Evolutionary conservation across 2,113 vertebrate genomes (phyloP).

Genomic region (Albula goreensis): DNA sequence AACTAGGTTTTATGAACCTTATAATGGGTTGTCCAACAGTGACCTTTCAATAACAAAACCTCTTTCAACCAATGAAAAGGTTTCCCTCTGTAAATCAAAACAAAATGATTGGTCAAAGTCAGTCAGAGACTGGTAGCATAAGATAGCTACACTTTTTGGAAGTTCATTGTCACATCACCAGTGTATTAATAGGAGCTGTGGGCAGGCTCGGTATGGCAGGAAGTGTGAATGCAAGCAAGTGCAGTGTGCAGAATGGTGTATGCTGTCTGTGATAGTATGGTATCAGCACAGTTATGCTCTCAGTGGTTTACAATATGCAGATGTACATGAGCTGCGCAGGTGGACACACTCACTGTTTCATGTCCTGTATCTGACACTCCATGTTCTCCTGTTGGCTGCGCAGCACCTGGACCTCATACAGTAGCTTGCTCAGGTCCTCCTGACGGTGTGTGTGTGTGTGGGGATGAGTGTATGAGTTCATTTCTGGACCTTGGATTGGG

Average conservation of each 20-base stretch:
- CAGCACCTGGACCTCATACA: conserved; percentile 81
- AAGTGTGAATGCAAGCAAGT: too few relatives aligned
- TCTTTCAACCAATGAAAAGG: too few relatives aligned
- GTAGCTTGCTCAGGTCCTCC: conserved; percentile 79
- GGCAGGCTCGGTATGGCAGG: too few relatives aligned
- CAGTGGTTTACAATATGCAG: not conserved
- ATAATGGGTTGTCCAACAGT: too few relatives aligned
- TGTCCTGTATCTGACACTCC: conserved; percentile 81
- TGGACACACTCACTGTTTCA: conserved; percentile 79
- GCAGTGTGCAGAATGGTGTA: not conserved
- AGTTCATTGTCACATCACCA: too few relatives aligned
- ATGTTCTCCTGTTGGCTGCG: conserved; percentile 87
- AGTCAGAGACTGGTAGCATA: too few relatives aligned
- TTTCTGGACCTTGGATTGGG: not conserved
- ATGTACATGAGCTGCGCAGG: not conserved
- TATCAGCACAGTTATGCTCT: not conserved
- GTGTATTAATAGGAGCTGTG: too few relatives aligned
- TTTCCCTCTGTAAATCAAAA: too few relatives aligned
- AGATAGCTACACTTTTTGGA: too few relatives aligned
- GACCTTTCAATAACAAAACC: too few relatives aligned
- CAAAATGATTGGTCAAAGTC: too few relatives aligned
- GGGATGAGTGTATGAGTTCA: not conserved
- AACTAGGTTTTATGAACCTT: too few relatives aligned
- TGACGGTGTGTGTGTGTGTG: conserved; percentile 57
- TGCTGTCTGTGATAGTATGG: not conserved